phyloP scores from a whole-genome alignment of 2,797 vertebrate species.

The Clarias pachynema region DNA sequence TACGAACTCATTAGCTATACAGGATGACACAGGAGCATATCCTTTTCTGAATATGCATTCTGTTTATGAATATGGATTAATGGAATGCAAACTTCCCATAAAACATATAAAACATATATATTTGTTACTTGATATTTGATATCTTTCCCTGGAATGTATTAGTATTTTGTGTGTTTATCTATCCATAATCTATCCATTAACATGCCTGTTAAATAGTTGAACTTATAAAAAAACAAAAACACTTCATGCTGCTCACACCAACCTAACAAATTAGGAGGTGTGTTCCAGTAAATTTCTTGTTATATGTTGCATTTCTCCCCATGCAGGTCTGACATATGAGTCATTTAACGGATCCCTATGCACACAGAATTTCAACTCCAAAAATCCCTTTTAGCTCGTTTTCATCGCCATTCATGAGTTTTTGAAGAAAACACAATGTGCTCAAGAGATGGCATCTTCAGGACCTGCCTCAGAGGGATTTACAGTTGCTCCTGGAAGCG shows the following conservation, averaged over 20 bases:
- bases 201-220: not conserved
- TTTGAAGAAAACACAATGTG: slow-evolving; percentile 55
- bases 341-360: slow-evolving; percentile 24
- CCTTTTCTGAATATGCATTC: not conserved
- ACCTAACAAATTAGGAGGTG: not conserved
- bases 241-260: not conserved
- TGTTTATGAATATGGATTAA: not conserved
- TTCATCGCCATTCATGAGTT: not conserved
- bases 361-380: slow-evolving; percentile 21
- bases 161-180: not conserved
- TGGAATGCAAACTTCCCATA: not conserved
- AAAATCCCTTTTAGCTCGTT: not conserved
- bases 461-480: slow-evolving; percentile 75
- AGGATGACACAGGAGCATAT: not conserved
- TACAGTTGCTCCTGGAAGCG: slow-evolving; percentile 83
- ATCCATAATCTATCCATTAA: not conserved
- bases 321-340: slow-evolving; percentile 24
- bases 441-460: slow-evolving; percentile 57
- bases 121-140: not conserved
- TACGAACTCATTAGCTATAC: not conserved
- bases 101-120: too few relatives aligned
- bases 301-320: not conserved
- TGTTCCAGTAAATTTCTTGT: not conserved
- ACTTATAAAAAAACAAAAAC: too few relatives aligned
- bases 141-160: not conserved